A percentile compares a stretch with the other conserved stretches of the same genome.
Evolutionary conservation across 1,140 invertebrate species (phyloP).

Genomic region (Yoshiicerus persimilis): DNA sequence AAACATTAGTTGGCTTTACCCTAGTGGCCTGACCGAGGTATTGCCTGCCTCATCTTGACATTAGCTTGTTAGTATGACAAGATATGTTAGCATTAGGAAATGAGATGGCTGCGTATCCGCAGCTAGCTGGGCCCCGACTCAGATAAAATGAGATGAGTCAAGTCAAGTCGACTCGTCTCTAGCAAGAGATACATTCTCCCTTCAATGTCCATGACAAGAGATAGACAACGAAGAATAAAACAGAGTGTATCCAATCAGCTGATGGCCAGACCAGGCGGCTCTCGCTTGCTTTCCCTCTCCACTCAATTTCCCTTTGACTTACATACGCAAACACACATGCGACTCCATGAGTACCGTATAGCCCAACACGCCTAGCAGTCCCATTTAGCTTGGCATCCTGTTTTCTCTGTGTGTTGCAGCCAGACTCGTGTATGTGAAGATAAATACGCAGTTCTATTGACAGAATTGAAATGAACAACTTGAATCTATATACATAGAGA

Average conservation of each 20-base stretch:
- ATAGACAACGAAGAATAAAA: not conserved
- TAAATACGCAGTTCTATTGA: not conserved
- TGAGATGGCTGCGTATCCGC: not conserved
- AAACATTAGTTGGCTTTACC: not conserved
- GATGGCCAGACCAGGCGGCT: slow-evolving; percentile 1
- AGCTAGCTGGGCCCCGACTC: not conserved
- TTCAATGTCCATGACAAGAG: not conserved
- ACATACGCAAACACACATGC: not conserved
- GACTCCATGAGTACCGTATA: too few relatives aligned
- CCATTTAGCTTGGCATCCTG: too few relatives aligned
- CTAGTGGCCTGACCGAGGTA: not conserved
- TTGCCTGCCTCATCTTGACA: not conserved
- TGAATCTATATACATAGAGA: not conserved
- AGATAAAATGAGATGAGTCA: not conserved
- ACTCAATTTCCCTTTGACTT: not conserved
- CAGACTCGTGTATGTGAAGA: not conserved
- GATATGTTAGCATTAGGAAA: not conserved
- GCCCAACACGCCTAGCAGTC: too few relatives aligned
- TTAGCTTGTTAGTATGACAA: slow-evolving; percentile 7
- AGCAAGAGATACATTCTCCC: not conserved
- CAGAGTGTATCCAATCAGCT: not conserved
- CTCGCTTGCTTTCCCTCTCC: not conserved
- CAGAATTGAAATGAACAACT: not conserved
- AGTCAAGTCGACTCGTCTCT: not conserved
- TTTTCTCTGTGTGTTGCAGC: too few relatives aligned